Evolutionary conservation across 2,888 invertebrate species (phyloP), one percentile per base, ranked within the genome.

Genomic region (Pyrrhia umbra): DNA sequence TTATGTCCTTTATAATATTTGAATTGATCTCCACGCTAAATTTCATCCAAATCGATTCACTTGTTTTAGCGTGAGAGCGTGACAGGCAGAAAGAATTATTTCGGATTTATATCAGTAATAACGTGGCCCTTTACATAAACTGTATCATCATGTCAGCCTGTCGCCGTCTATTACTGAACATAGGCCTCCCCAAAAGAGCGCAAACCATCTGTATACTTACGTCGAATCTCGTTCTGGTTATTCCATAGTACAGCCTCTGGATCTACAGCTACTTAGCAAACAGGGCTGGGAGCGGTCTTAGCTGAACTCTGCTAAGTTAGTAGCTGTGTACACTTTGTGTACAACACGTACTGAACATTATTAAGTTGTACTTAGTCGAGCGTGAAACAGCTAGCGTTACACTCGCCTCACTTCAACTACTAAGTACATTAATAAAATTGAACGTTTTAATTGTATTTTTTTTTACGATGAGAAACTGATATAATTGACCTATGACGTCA

Each of bases 311-410:
- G 43, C 50, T n/a, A 60, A 73, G 55, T 56, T 61, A 52, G 45
- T 37, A 68, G 57, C 43, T 37, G 43, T 52, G 50, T 69, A 49
- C 43, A 39, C 18, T 23, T 43, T 47, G 30, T 40, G 27, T 39
- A 54, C 42, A 63, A 64, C 58, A 74, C 57, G 55, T 56, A 46
- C 59, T 56, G 2, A 66, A 63, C 74, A 63, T 67, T 54, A 71
- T 60, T 51, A 76, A 59, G 42, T 71, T 71, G 34, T 43, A 60
- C 54, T 65, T 60, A 75, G 49, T 49, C 30, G 10, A 50, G 75
- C 43, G 51, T 55, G 50, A 43, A 62, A 64, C 64, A 50, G 52
- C 56, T 68, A 46, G 6, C 43, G 27, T 57, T 51, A 51, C 15
- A 25, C 54, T 16, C n/a, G 16, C 21, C 50, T 57, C 47, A 42